Conservation (phyloP, 1,140 invertebrate species). For the Adoxophyes honmai region DNA sequence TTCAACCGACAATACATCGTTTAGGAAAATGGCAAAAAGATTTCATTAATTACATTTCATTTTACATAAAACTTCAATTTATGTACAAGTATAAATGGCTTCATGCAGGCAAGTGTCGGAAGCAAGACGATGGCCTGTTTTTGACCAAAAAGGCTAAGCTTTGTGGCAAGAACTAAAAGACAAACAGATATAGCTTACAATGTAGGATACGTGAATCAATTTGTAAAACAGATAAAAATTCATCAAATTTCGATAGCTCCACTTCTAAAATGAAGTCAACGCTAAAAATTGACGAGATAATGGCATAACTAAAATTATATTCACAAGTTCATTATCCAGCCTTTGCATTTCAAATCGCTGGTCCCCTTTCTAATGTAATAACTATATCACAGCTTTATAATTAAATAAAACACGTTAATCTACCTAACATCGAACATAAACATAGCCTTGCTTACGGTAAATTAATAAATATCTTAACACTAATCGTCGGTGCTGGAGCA, state of each 20-base stretch:
- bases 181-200: no score
- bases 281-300: neutral
- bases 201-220: no score
- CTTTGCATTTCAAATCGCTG: constrained; percentile 23
- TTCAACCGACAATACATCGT: no score
- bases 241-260: neutral
- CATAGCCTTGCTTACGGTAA: constrained; percentile 69
- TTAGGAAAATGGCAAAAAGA: no score
- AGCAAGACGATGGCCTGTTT: no score
- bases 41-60: no score
- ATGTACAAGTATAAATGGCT: no score
- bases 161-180: no score
- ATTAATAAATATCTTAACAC: constrained; percentile 72
- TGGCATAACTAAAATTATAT: constrained; percentile 11
- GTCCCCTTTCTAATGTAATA: constrained; percentile 39
- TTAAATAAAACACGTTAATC: constrained; percentile 55
- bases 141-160: no score
- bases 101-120: no score
- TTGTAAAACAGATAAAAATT: neutral
- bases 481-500: constrained; percentile 49
- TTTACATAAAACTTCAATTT: no score
- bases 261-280: constrained; percentile 7
- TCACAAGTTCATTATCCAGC: constrained; percentile 22
- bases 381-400: constrained; percentile 72
- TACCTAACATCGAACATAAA: constrained; percentile 52